Base-by-base conservation (phyloP, 37 sponge, comb jelly and placozoan genomes). In the Amphimedon queenslandica region DNA sequence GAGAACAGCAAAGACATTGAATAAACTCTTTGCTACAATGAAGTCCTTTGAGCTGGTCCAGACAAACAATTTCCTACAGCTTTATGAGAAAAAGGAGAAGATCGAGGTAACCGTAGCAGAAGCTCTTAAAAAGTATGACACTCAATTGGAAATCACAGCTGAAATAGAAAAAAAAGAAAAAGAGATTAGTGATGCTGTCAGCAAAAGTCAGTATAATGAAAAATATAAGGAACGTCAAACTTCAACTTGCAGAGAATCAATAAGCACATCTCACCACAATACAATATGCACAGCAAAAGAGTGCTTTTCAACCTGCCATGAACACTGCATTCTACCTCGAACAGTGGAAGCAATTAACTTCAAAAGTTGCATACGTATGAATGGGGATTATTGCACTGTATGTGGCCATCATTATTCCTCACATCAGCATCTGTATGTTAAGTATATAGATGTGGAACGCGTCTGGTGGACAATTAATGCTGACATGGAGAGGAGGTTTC, bases 221-320 rank as follows among this genome's bases (percentile, higher is more conserved):
- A 35, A 77, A 4, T 77, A 38, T 33, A 38, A 34, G 20, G 23
- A 55, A 2, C 2, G 2, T 63, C 3, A 47, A 6, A 71, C 6
- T 16, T 63, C 21, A 25, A 32, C 30, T 36, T 21, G 4, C 1
- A 36, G 31, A 25, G 73, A 3, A 16, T n/a, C n/a, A n/a, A n/a
- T n/a, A n/a, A 16, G 0, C 58, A 80, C 81, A 30, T 2, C 57
- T 0, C 25, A 41, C 0, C 67, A 81, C 60, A 81, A 81, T 67
- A 81, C 81, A 0, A 39, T 81, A 31, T 81, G 81, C 64, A 74
- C 73, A 32, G 39, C 58, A 37, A 25, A 1, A 40, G 41, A 40
- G 3, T 81, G 81, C 57, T 37, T 61, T 25, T 66, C 68, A 27
- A 81, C 72, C 34, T 81, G 81, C 68, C 81, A 81, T 66, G 67